Percentiles rank a stretch among this genome's conserved stretches.
phyloP scores from a whole-genome alignment of 2,888 invertebrate species.

The Pseudococcus jackbeardsleyi region DNA sequence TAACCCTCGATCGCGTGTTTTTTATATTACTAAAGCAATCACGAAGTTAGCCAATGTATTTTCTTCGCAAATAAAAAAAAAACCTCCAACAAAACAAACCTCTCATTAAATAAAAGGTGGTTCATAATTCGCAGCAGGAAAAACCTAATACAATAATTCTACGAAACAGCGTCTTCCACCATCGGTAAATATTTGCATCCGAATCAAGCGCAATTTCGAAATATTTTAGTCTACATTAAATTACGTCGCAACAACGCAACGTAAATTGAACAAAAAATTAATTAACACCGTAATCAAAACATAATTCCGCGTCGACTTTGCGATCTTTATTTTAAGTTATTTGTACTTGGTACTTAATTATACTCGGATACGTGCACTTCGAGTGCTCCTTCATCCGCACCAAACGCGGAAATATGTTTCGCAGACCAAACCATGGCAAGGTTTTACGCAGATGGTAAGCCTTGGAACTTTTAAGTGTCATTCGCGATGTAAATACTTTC shows the following conservation, averaged over 20 bases:
- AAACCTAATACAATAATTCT: background rate
- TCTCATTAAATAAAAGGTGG: background rate
- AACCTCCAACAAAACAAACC: background rate
- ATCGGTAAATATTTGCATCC: slow-evolving; percentile 2
- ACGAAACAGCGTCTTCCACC: background rate
- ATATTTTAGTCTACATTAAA: background rate
- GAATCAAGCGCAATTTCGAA: background rate
- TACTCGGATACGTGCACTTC: background rate
- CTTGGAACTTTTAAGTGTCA: slow-evolving; percentile 6
- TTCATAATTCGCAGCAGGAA: background rate
- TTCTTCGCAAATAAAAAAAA: background rate
- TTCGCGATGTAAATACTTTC: slow-evolving; percentile 8
- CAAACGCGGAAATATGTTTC: background rate
- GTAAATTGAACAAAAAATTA: slow-evolving; percentile 12
- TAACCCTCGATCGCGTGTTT: background rate
- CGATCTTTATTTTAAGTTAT: background rate
- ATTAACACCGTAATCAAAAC: background rate
- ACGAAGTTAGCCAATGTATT: background rate
- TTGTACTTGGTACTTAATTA: background rate
- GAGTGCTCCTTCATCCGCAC: background rate
- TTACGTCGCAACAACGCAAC: background rate
- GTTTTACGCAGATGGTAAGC: background rate
- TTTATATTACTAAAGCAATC: background rate
- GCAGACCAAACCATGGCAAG: background rate
- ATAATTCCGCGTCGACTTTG: background rate